Base-by-base conservation (phyloP, 2,888 invertebrate genomes). In the Ectemnius continuus region DNA sequence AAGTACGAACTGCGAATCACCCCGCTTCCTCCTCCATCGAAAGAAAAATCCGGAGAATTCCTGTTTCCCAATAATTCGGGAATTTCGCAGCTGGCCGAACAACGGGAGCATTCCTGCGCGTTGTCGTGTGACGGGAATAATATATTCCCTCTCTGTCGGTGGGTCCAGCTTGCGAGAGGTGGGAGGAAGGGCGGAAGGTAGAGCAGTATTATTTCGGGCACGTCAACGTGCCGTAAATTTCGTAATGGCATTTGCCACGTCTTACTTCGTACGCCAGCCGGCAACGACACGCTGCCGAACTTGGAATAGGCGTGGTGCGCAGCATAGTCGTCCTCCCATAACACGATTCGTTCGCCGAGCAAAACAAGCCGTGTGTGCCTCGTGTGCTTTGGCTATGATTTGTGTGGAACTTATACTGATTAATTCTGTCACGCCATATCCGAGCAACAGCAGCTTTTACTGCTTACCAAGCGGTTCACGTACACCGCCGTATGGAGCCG, bases 171-270 rank as follows among this genome's bases (percentile, higher is more conserved):
- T 18, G 56, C 0, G 56, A 36, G 36, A 36, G 36, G 11, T 0
- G n/a, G n/a, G n/a, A n/a, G n/a, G 8, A 2, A 36, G 36, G 2
- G 36, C 4, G 36, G 11, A 36, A 36, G 36, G 36, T 36, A 36
- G 36, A 36, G 56, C 48, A 28, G 62, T 61, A 62, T 74, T 71
- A 71, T 70, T 70, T 70, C 70, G 64, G n/a, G 73, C 52, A 70
- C 70, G 73, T 74, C 66, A 63, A 47, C 52, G 47, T 26, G 61
- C 52, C 62, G 70, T 74, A 74, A 74, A 74, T 74, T 61, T 62
- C 59, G 18, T 59, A 74, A 74, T 74, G 66, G 70, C 60, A 45
- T 46, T 46, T 70, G 62, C 59, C 62, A 70, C 69, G 58, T 57
- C 63, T 56, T 47, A 48, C 48, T 52, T 56, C 52, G 70, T 62